Evolutionary conservation across 2,797 vertebrate species (phyloP).

Genomic region (Cyclopterus lumpus): DNA sequence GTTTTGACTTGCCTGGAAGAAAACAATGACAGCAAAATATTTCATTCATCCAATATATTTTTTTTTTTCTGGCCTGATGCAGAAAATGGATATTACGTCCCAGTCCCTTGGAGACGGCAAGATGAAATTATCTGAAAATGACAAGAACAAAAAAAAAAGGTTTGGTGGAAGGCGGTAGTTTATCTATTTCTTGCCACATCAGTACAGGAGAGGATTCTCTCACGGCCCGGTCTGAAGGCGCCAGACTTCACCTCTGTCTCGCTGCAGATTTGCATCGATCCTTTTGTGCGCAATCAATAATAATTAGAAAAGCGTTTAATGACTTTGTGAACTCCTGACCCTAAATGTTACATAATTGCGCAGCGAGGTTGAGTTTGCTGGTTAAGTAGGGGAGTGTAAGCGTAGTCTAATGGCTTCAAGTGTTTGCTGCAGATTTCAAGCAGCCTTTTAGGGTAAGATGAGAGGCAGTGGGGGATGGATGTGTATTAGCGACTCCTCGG

Average conservation of each 20-base stretch:
- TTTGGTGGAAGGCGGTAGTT: not conserved
- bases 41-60: not conserved
- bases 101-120: conserved; percentile 3
- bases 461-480: conserved; percentile 34
- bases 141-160: conserved; percentile 8
- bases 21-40: not conserved
- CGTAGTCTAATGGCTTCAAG: conserved; percentile 55
- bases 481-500: conserved; percentile 41
- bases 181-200: not conserved
- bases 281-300: conserved; percentile 73
- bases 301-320: conserved; percentile 83
- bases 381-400: conserved; percentile 51
- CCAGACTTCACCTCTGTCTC: conserved; percentile 33
- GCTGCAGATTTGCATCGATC: conserved; percentile 73
- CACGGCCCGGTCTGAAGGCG: conserved; percentile 1
- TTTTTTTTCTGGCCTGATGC: not conserved
- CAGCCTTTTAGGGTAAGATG: conserved; percentile 50
- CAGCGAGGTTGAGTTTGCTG: conserved; percentile 34
- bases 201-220: conserved; percentile 2
- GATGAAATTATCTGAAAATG: conserved; percentile 19
- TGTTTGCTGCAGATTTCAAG: conserved; percentile 65
- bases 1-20: not conserved
- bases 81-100: conserved; percentile 16
- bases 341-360: conserved; percentile 67
- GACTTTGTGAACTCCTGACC: conserved; percentile 79